These are phyloP conservation scores for Anguilla anguilla DNA, from an alignment of 2,797 vertebrate species.

Conservation along the genomic window DNA sequence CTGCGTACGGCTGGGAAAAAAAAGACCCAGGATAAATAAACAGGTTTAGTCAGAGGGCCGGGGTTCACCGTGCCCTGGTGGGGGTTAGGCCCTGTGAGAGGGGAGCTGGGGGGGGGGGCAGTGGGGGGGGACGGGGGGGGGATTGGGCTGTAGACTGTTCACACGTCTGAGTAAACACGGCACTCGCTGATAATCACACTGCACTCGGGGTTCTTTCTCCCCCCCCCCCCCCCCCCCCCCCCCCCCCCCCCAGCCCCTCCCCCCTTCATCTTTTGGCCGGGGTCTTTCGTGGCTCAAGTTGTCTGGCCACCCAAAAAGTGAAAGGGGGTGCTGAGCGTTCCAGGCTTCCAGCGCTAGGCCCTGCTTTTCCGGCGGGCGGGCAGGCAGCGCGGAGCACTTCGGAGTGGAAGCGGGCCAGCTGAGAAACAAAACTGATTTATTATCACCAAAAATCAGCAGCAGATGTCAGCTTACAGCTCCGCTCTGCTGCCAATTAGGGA, in stretches of 20 bases:
- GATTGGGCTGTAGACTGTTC: slow-evolving; percentile 58
- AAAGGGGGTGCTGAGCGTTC: slow-evolving; percentile 52
- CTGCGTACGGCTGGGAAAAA: background rate
- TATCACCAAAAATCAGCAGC: slow-evolving; percentile 82
- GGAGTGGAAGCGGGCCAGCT: slow-evolving; percentile 72
- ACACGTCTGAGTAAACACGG: slow-evolving; percentile 67
- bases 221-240: slow-evolving; percentile 34
- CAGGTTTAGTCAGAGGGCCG: background rate
- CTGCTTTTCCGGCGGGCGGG: slow-evolving; percentile 58
- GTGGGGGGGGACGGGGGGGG: background rate
- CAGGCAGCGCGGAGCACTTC: slow-evolving; percentile 56
- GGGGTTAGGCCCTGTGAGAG: slow-evolving; percentile 3
- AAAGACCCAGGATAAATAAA: slow-evolving; percentile 3
- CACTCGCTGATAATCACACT: slow-evolving; percentile 61
- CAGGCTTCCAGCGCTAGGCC: slow-evolving; percentile 60
- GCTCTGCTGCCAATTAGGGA: slow-evolving; percentile 84
- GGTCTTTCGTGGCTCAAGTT: slow-evolving; percentile 69
- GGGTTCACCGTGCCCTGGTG: background rate
- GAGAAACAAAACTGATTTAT: slow-evolving; percentile 85
- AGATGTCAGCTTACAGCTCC: slow-evolving; percentile 78
- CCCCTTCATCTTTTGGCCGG: slow-evolving; percentile 51
- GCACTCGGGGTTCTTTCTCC: background rate
- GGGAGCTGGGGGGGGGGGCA: background rate
- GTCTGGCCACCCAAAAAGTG: slow-evolving; percentile 68
- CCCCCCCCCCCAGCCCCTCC: slow-evolving; percentile 31